Percentiles rank a stretch among this genome's conserved stretches.
These are phyloP conservation scores for Zaprionus ornatus DNA, from an alignment of 1,140 invertebrate genomes.

Conservation along the genomic window DNA sequence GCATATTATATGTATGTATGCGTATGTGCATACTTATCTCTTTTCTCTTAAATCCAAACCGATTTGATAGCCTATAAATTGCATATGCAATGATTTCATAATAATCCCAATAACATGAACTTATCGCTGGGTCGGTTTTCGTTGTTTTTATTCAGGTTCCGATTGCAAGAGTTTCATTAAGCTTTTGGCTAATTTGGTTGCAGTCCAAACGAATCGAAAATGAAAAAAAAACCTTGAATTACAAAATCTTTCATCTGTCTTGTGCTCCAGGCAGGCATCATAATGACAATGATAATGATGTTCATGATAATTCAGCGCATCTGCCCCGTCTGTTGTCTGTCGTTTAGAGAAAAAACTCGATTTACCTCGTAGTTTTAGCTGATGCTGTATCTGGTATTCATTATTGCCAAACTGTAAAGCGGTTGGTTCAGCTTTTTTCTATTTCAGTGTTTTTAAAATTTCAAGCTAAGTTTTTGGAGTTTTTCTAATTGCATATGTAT, in stretches of 20 bases:
- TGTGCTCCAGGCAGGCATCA: conserved; percentile 57
- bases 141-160: conserved; percentile 4
- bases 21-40: neutral
- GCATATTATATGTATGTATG: neutral
- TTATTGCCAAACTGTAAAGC: conserved; percentile 36
- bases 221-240: conserved; percentile 75
- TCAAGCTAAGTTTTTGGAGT: neutral
- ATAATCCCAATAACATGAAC: conserved; percentile 30
- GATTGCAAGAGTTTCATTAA: conserved; percentile 28
- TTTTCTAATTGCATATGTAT: conserved; percentile 37
- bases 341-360: conserved; percentile 7
- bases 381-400: conserved; percentile 6
- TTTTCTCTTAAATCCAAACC: conserved; percentile 12
- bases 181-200: conserved; percentile 47
- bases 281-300: neutral
- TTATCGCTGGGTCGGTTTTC: conserved; percentile 12
- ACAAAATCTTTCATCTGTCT: conserved; percentile 62
- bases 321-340: conserved; percentile 17
- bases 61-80: conserved; percentile 42
- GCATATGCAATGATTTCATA: conserved; percentile 49
- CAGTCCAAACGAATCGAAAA: conserved; percentile 48
- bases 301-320: conserved; percentile 48
- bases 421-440: conserved; percentile 8
- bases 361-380: conserved; percentile 6
- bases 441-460: neutral